phyloP scores from a whole-genome alignment of 2,113 vertebrate genomes.

The Scomber japonicus region DNA sequence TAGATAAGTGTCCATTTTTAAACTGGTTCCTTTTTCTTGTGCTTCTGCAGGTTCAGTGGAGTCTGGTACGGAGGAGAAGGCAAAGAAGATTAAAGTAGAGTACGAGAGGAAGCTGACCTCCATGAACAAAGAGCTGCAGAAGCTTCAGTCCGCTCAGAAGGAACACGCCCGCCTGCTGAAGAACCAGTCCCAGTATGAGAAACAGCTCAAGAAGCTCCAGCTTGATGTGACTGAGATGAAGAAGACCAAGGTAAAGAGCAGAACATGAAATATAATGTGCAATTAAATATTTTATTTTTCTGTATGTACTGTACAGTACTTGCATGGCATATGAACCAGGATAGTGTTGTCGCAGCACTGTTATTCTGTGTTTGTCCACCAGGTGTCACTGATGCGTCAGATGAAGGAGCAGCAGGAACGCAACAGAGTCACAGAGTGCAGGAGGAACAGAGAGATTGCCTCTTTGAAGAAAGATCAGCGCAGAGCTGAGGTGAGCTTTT shows the following conservation, averaged over 20 bases:
- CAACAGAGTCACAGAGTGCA: constrained; percentile 90
- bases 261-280: neutral
- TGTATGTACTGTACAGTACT: too few relatives aligned
- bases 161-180: constrained; percentile 95
- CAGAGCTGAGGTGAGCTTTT: constrained; percentile 88
- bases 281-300: too few relatives aligned
- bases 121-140: constrained; percentile 98
- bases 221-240: constrained; percentile 98
- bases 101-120: constrained; percentile 96
- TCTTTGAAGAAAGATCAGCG: constrained; percentile 98
- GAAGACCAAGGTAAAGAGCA: constrained; percentile 92
- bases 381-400: constrained; percentile 98
- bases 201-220: constrained; percentile 95
- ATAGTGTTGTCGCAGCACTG: neutral
- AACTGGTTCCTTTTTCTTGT: neutral
- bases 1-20: too few relatives aligned
- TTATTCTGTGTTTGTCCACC: neutral
- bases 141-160: constrained; percentile 95
- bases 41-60: constrained; percentile 91
- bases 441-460: constrained; percentile 95
- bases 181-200: constrained; percentile 98
- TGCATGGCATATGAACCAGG: too few relatives aligned
- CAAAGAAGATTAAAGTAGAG: constrained; percentile 93
- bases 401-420: constrained; percentile 99
- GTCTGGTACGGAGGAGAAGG: constrained; percentile 95